phyloP scores from a whole-genome alignment of 2,797 vertebrate genomes.

The Parauchenoglanis punctatus region DNA sequence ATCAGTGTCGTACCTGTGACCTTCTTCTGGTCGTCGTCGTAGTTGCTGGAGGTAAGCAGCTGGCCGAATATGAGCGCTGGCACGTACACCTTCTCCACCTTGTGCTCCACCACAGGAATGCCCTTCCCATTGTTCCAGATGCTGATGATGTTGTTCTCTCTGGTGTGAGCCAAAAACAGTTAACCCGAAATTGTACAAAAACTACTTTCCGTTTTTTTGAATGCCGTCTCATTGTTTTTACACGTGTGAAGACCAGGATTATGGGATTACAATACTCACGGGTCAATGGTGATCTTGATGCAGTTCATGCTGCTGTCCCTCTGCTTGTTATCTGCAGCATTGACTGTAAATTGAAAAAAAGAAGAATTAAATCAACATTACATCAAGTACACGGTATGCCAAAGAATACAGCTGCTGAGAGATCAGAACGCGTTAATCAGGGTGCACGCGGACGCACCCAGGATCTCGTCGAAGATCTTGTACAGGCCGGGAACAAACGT shows the following conservation, averaged over 20 bases:
- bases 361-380: no score
- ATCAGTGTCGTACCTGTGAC: constrained; percentile 85
- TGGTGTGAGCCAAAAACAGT: constrained; percentile 58
- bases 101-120: constrained; percentile 96
- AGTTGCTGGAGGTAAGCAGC: constrained; percentile 97
- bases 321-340: constrained; percentile 98
- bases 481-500: constrained; percentile 97
- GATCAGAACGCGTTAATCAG: not conserved
- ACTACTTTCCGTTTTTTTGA: no score
- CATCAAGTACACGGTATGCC: no score
- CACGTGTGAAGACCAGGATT: not conserved
- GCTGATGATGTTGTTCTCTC: constrained; percentile 93
- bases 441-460: constrained; percentile 79
- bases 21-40: constrained; percentile 94
- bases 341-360: constrained; percentile 74
- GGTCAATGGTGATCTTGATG: constrained; percentile 91
- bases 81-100: constrained; percentile 95
- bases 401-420: no score
- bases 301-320: constrained; percentile 91
- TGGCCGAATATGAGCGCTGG: constrained; percentile 98
- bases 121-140: constrained; percentile 99
- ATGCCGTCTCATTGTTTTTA: not conserved
- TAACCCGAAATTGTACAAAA: not conserved
- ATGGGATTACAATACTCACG: constrained; percentile 78
- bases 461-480: constrained; percentile 99